Evolutionary conservation across 2,797 vertebrate species (phyloP).

Genomic region (Xerus rutilus): DNA sequence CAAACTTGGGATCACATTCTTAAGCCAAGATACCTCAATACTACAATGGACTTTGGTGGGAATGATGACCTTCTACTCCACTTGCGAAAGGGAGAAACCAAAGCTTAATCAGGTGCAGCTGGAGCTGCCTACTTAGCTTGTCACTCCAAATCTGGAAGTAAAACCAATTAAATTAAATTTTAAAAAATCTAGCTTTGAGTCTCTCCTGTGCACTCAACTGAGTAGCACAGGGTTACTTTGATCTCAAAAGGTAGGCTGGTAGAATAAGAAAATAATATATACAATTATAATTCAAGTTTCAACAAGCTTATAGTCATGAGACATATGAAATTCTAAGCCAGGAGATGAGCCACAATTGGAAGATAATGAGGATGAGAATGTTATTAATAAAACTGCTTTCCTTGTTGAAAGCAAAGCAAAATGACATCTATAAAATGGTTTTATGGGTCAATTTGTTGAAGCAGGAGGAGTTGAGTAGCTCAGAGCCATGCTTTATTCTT

Average conservation of each 20-base stretch:
- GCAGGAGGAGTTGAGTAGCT: not conserved
- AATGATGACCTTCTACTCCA: not conserved
- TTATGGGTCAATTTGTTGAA: constrained; percentile 62
- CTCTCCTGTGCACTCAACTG: not conserved
- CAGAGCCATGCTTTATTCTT: not conserved
- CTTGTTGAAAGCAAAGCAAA: constrained; percentile 43
- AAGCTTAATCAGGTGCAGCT: not conserved
- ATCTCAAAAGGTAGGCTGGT: not conserved
- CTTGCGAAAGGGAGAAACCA: not conserved
- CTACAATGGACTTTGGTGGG: not conserved
- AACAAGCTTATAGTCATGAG: not conserved
- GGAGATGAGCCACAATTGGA: not conserved
- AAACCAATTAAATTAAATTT: constrained; percentile 37
- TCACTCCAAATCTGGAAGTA: not conserved
- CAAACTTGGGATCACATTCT: not conserved
- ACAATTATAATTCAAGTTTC: not conserved
- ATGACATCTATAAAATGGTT: not conserved
- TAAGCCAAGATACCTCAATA: not conserved
- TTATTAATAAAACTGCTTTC: constrained; percentile 40
- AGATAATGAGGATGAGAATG: not conserved
- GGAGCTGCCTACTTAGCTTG: not conserved
- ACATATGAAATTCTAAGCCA: not conserved
- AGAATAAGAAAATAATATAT: constrained; percentile 1
- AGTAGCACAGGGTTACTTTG: not conserved
- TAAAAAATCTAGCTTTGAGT: not conserved